Conservation (phyloP, 2,797 vertebrate genomes). For the Crypturellus tataupa region DNA sequence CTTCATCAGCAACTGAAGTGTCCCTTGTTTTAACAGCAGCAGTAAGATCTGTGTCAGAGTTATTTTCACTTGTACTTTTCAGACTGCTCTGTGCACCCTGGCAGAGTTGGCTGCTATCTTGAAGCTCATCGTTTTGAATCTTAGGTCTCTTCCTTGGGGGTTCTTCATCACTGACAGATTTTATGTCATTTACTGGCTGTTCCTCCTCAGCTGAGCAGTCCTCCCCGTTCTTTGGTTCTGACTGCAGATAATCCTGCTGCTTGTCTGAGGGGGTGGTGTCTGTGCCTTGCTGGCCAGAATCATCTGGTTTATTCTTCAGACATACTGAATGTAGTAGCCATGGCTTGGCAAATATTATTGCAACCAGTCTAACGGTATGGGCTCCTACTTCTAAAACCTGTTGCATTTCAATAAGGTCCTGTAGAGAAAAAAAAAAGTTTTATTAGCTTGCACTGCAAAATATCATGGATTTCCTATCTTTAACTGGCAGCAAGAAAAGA, state of each 20-base stretch:
- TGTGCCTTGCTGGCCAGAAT: background rate
- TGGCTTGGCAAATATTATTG: slow-evolving; percentile 81
- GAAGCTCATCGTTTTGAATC: background rate
- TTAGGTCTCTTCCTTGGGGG: slow-evolving; percentile 56
- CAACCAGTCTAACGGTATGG: slow-evolving; percentile 84
- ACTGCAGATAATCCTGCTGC: background rate
- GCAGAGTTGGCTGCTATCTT: background rate
- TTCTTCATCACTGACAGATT: background rate
- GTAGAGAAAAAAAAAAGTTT: background rate
- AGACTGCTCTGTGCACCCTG: background rate
- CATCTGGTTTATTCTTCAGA: slow-evolving; percentile 31
- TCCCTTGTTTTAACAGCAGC: background rate
- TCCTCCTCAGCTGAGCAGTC: slow-evolving; percentile 10
- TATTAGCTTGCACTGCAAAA: background rate
- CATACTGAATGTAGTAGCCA: slow-evolving; percentile 87
- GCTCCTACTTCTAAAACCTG: slow-evolving; percentile 89
- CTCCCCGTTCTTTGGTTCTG: background rate
- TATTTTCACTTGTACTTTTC: background rate
- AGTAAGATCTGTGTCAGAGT: background rate
- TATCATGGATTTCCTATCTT: background rate
- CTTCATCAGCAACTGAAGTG: background rate
- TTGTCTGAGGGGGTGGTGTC: background rate
- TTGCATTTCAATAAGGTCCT: slow-evolving; percentile 88
- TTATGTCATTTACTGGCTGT: background rate
- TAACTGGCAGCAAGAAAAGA: background rate